Percentiles rank a stretch among this genome's conserved stretches.
Evolutionary conservation across 2,113 vertebrate genomes (phyloP).

Genomic region (Rhizomys pruinosus): DNA sequence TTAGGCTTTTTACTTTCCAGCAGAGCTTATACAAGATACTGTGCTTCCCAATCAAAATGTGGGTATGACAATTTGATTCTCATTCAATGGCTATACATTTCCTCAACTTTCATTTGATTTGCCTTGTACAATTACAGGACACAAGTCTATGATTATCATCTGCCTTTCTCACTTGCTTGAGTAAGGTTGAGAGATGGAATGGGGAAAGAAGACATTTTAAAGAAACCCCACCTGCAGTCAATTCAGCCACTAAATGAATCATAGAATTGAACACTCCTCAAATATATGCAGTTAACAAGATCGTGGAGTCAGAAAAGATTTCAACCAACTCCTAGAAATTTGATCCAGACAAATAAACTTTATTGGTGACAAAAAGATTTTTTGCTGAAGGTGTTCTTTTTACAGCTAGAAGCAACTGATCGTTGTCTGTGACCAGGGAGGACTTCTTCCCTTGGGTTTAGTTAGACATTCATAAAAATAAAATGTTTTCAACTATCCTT

Average conservation of each 20-base stretch:
- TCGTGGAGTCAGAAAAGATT: constrained; percentile 31
- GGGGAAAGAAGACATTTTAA: neutral
- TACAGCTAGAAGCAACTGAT: neutral
- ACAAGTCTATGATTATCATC: neutral
- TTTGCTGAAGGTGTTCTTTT: constrained; percentile 24
- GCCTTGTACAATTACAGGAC: neutral
- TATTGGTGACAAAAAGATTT: neutral
- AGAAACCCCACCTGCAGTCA: neutral
- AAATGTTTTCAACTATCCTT: neutral
- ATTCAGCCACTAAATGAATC: constrained; percentile 28
- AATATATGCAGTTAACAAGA: neutral
- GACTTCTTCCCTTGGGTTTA: neutral
- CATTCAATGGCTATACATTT: neutral
- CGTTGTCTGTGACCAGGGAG: neutral
- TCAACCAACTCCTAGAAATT: constrained; percentile 28
- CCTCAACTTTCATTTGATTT: neutral
- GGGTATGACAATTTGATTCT: neutral
- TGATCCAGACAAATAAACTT: neutral
- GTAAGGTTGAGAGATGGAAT: neutral
- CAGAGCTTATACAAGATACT: too few relatives aligned
- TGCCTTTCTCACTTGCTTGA: neutral
- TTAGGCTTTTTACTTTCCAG: neutral
- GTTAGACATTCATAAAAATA: neutral
- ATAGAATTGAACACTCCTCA: constrained; percentile 1
- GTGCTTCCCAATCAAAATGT: neutral